Evolutionary conservation across 53 echinoderm and acorn worm genomes (phyloP), one percentile per base, ranked within the genome.

Genomic region (Temnopleurus reevesii): DNA sequence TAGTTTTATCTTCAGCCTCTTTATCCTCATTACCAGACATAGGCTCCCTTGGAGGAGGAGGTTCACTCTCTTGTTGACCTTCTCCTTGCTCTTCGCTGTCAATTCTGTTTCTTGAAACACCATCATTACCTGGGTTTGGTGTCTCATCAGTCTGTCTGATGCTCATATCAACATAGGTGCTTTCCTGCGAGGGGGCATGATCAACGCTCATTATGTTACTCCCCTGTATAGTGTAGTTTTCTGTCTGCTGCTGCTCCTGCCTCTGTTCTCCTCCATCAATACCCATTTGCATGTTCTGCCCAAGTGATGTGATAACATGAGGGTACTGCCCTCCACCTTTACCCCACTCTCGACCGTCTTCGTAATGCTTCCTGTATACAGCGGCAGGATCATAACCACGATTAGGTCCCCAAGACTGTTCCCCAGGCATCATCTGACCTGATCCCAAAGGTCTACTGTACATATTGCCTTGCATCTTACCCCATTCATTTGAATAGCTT

Each of bases 331-430:
- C 88, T 34, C 60, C 59, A 59, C 59, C 27, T 29, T 85, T 85
- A 18, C 60, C 59, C 86, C 86, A 85, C 24, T 85, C 86, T 21
- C 86, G 46, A 4, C 61, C 61, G 41, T 85, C 86, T 61, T 85
- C 86, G 24, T 85, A 85, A 17, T 85, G 86, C 61, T 85, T 85
- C 46, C 86, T 18, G 30, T 85, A 85, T 3, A 25, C 45, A 26
- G 86, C 25, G 43, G 61, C 27, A 43, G 86, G 5, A 35, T 87
- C 88, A 33, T 66, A 87, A 12, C 88, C 88, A 12, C 88, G 28
- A 35, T 66, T 66, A 47, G 47, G 88, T n/a, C 65, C 88, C 88
- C 88, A 87, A n/a, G 47, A 17, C 88, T 87, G 88, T 30, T 87
- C 88, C 71, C 88, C 88, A 64, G 64, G 66, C 49, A 87, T 46